Evolutionary conservation across 92 coral and sea anemone species (phyloP).

Genomic region (Montipora capitata): DNA sequence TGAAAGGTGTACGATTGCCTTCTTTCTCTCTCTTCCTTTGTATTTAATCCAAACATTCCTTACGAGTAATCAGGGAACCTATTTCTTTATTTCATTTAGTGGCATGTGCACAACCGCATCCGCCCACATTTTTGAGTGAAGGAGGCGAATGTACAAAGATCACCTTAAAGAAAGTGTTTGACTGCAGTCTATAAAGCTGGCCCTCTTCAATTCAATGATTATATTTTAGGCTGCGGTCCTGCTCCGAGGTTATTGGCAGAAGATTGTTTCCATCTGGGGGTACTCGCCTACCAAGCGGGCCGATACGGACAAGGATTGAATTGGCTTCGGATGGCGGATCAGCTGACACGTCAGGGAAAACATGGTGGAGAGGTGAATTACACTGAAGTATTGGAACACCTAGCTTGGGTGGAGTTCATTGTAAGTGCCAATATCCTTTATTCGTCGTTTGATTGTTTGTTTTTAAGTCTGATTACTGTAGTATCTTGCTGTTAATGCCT

Average conservation of each 20-base stretch:
- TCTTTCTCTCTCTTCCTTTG: too few species aligned
- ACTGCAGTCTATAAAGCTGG: too few species aligned
- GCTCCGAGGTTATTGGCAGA: conserved; percentile 78
- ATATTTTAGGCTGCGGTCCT: conserved; percentile 18
- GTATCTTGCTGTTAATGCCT: too few species aligned
- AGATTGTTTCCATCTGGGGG: conserved; percentile 89
- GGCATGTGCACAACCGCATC: not conserved
- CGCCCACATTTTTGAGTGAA: not conserved
- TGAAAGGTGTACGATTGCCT: too few species aligned
- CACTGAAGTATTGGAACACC: conserved; percentile 76
- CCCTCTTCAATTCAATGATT: not conserved
- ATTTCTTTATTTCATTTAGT: too few species aligned
- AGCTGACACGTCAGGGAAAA: conserved; percentile 64
- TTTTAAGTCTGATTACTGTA: too few species aligned
- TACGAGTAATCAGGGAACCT: too few species aligned
- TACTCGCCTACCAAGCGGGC: conserved; percentile 73
- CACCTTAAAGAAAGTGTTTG: too few species aligned
- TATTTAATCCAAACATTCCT: too few species aligned
- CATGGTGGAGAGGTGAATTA: conserved; percentile 53
- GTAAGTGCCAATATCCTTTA: conserved; percentile 59
- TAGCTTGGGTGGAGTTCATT: conserved; percentile 89
- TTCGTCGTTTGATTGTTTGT: not conserved
- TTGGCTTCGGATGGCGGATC: conserved; percentile 83
- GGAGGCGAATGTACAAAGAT: too few species aligned
- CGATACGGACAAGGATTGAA: conserved; percentile 83